phyloP scores from a whole-genome alignment of 2,797 vertebrate species.

The Anas flavirostris region DNA sequence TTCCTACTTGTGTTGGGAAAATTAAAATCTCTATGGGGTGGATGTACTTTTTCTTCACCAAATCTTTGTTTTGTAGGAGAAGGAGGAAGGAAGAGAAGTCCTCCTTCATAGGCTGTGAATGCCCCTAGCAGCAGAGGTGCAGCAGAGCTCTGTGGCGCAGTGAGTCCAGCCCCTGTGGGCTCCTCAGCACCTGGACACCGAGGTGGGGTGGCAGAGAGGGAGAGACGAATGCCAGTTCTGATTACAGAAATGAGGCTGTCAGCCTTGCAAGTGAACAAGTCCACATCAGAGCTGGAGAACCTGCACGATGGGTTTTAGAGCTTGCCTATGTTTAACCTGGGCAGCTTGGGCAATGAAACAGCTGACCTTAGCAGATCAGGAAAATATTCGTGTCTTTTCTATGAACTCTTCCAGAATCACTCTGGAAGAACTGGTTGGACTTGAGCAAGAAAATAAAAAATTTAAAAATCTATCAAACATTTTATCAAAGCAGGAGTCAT shows the following conservation, averaged over 20 bases:
- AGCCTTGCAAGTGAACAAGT: neutral
- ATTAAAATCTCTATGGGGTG: neutral
- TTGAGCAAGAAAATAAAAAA: neutral
- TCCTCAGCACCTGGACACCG: neutral
- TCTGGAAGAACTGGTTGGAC: neutral
- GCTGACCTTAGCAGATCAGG: neutral
- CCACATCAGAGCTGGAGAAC: neutral
- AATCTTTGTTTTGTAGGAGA: neutral
- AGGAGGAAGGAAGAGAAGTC: neutral
- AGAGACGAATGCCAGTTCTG: neutral
- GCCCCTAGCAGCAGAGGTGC: neutral
- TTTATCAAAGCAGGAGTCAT: neutral
- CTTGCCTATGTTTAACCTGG: constrained; percentile 53
- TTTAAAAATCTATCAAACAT: neutral
- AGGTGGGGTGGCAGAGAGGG: neutral
- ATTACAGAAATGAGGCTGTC: neutral
- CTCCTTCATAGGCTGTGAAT: neutral
- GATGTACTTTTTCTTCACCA: neutral
- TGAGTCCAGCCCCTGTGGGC: no score
- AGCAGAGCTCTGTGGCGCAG: neutral
- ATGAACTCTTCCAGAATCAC: neutral
- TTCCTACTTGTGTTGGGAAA: accelerated
- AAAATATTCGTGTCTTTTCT: neutral
- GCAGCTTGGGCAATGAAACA: neutral
- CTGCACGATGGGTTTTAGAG: constrained; percentile 21